These are phyloP conservation scores for Triplophysa siluroides DNA, from an alignment of 2,113 vertebrate species.

Conservation along the genomic window DNA sequence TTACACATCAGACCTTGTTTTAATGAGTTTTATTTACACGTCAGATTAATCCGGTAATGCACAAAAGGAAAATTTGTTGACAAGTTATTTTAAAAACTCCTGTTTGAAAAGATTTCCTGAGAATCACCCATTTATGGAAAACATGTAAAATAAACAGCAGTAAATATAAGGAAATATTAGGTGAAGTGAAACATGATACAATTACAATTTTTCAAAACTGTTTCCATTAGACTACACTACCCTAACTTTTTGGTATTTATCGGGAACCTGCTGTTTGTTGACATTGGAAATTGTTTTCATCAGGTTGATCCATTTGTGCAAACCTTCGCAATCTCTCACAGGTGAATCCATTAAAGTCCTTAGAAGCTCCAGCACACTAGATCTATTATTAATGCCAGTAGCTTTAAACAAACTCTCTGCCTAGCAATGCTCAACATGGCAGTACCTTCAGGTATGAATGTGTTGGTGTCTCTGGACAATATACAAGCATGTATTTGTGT, in stretches of 20 bases:
- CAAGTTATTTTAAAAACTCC: too few species aligned
- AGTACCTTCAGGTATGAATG: neutral
- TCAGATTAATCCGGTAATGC: too few species aligned
- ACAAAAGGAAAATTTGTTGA: too few species aligned
- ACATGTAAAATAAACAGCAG: neutral
- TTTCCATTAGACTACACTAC: neutral
- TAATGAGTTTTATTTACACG: too few species aligned
- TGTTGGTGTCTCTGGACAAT: neutral
- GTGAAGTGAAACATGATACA: neutral
- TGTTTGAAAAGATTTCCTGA: too few species aligned
- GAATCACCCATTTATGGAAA: neutral
- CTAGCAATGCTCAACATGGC: constrained; percentile 15
- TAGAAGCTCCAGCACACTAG: constrained; percentile 11
- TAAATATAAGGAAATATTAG: neutral
- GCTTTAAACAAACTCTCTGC: constrained; percentile 27
- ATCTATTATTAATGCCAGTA: constrained; percentile 47
- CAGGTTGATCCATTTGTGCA: constrained; percentile 12
- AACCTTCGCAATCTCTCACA: neutral
- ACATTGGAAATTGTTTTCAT: constrained; percentile 10
- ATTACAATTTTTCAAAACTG: neutral
- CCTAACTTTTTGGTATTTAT: neutral
- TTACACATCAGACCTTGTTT: too few species aligned
- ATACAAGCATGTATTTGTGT: neutral
- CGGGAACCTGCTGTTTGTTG: constrained; percentile 12
- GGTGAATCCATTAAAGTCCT: constrained; percentile 34